Conservation (phyloP, 2,113 vertebrate species). For the Ictalurus punctatus region DNA sequence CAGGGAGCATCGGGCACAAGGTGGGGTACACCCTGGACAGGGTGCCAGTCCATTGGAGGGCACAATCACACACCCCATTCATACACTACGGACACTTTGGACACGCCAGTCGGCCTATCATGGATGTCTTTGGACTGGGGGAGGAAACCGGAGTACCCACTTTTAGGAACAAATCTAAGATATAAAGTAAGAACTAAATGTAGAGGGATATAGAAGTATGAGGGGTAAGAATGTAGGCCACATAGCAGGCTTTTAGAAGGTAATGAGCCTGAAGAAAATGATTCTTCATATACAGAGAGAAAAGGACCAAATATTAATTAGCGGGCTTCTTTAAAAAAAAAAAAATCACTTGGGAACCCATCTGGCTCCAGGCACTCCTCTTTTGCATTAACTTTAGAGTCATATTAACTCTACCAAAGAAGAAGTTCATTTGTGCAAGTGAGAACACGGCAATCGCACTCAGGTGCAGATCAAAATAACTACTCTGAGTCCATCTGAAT, state of each 20-base stretch:
- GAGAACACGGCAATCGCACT: no score
- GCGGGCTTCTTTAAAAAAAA: not conserved
- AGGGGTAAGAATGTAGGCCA: not conserved
- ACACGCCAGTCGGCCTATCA: no score
- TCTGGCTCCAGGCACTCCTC: not conserved
- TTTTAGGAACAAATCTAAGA: no score
- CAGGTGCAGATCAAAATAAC: not conserved
- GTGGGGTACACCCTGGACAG: no score
- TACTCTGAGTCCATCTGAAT: not conserved
- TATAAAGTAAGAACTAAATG: no score
- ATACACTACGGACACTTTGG: no score
- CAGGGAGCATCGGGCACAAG: no score
- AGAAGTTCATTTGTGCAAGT: not conserved
- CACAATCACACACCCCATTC: no score
- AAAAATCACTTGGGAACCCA: not conserved
- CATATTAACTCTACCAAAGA: not conserved
- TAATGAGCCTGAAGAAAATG: not conserved
- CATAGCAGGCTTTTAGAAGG: not conserved
- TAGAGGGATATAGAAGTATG: no score
- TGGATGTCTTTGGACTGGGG: no score
- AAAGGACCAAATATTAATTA: not conserved
- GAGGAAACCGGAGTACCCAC: no score
- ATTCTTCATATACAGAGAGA: not conserved
- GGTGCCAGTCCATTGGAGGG: no score
- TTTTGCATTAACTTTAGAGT: not conserved